These are phyloP conservation scores for human (Homo sapiens) DNA, from an alignment of 2,113 vertebrate genomes.

Conservation along the genomic window DNA sequence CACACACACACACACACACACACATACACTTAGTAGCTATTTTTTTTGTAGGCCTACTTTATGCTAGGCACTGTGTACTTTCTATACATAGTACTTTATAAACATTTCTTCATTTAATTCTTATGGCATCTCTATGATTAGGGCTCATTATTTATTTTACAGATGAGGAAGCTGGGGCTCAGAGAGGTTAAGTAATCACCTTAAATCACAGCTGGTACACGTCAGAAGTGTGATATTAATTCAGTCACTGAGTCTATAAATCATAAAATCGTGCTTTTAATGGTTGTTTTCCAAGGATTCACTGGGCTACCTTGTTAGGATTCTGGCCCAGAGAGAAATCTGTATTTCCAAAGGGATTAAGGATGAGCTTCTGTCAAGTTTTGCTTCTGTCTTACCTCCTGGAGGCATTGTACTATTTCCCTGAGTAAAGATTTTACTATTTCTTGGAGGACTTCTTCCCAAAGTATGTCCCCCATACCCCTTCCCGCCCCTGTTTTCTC, in stretches of 20 bases:
- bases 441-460: background rate
- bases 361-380: background rate
- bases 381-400: background rate
- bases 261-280: background rate
- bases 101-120: background rate
- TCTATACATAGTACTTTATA: background rate
- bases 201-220: background rate
- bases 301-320: background rate
- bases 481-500: background rate
- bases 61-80: background rate
- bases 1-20: background rate
- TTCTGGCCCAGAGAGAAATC: conserved; percentile 17
- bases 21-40: background rate
- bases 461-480: background rate
- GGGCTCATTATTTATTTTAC: background rate
- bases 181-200: background rate
- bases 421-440: background rate
- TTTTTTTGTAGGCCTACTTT: background rate
- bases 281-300: background rate
- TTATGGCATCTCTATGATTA: background rate
- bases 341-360: background rate
- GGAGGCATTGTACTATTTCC: background rate
- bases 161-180: background rate
- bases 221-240: background rate
- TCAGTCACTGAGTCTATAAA: background rate